Conservation (phyloP, 2,797 vertebrate genomes). For the Hirundo rustica region DNA sequence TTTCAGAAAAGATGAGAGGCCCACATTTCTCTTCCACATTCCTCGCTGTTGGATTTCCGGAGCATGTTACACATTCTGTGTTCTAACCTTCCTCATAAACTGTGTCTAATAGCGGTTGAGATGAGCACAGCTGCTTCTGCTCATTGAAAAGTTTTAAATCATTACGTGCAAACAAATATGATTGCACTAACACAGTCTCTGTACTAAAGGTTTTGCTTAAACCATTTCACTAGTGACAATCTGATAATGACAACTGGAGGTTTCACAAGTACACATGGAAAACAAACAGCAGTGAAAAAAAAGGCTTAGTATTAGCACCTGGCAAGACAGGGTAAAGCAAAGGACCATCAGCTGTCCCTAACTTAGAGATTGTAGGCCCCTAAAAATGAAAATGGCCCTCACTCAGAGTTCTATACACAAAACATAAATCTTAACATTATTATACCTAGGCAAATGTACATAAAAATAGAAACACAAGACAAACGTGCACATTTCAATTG, state of each 20-base stretch:
- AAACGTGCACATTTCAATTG: background rate
- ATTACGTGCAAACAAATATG: background rate
- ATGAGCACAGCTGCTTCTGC: background rate
- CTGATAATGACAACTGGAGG: background rate
- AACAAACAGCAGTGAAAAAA: background rate
- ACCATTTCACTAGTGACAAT: background rate
- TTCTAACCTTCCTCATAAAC: background rate
- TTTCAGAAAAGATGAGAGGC: background rate
- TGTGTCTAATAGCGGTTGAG: background rate
- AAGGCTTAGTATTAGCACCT: background rate
- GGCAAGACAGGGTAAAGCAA: background rate
- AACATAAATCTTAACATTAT: background rate
- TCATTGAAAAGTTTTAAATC: background rate
- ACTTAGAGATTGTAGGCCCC: background rate
- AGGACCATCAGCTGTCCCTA: background rate
- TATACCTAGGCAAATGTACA: background rate
- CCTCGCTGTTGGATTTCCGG: background rate
- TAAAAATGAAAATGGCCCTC: background rate
- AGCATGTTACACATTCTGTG: background rate
- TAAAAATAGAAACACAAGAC: background rate
- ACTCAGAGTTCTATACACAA: background rate
- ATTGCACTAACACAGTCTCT: background rate
- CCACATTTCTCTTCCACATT: background rate
- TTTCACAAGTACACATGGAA: background rate
- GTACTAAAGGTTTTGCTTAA: background rate